Evolutionary conservation across 2,797 vertebrate species (phyloP), one percentile per base, ranked within the genome.

Genomic region (Miichthys miiuy): DNA sequence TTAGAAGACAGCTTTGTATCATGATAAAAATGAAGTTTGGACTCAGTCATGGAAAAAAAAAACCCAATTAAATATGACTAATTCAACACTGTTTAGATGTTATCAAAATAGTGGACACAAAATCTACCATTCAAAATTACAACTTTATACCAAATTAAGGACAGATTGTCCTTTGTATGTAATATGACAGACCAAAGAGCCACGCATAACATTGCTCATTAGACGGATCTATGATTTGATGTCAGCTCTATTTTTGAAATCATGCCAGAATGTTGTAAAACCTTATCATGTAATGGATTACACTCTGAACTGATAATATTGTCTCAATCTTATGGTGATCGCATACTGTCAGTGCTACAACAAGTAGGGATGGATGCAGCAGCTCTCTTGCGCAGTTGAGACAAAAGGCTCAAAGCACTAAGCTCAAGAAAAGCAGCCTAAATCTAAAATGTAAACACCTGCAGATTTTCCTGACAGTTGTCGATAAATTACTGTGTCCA

Each of bases 381-480:
- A 61, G 47, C 64, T 87, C 57, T 88, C 64, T 67, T 80, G 90
- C 85, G 86, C 85, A 86, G 80, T 67, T 78, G 69, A 89, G 75
- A 90, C 84, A 73, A 84, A 84, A 84, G 79, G 55, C 82, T 88
- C 74, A 65, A n/a, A n/a, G n/a, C 58, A 20, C 56, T 87, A 67
- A 91, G 89, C 90, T 75, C 55, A 70, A 75, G 80, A 75, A 90
- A 82, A 88, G 73, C 85, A 76, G 57, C 5, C 8, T 47, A 73
- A 77, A 82, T 83, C 73, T 62, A 64, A 75, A 74, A 85, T 66
- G 83, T 81, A 87, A 93, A 92, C 82, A 89, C 75, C 80, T 76
- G 79, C 87, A 82, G 87, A 85, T 86, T 79, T 80, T 44, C 64
- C 71, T 10, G 63, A 83, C 82, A 81, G 75, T 68, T 81, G 77